Conservation (phyloP, 2,797 vertebrate species). For the Urosaurus nigricauda region DNA sequence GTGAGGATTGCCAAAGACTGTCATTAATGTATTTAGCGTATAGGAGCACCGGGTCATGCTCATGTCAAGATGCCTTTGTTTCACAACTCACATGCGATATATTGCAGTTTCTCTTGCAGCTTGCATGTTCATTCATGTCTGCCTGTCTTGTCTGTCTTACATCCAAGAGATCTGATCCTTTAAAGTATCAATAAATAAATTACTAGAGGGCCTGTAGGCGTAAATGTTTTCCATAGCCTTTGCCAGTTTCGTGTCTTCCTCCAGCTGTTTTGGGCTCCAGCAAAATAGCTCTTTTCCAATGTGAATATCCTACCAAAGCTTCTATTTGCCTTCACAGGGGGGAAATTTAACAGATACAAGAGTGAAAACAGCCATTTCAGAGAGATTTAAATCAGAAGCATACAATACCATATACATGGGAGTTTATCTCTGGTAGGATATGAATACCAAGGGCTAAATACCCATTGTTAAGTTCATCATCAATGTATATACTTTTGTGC, state of each 20-base stretch:
- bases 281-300: neutral
- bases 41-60: neutral
- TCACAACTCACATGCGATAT: neutral
- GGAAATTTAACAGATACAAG: neutral
- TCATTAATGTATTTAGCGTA: neutral
- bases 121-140: constrained; percentile 35
- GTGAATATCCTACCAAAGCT: neutral
- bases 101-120: constrained; percentile 2
- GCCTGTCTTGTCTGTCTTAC: neutral
- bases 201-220: constrained; percentile 15
- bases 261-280: neutral
- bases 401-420: neutral
- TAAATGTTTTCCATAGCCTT: neutral
- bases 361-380: neutral
- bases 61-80: constrained; percentile 1
- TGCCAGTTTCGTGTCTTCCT: neutral
- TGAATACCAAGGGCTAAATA: too few relatives aligned
- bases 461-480: neutral
- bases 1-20: neutral
- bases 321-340: neutral
- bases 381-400: neutral
- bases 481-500: neutral
- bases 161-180: constrained; percentile 34
- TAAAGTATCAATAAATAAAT: neutral
- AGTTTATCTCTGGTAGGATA: neutral